Evolutionary conservation across 2,888 invertebrate genomes (phyloP).

Genomic region (Tineola bisselliella): DNA sequence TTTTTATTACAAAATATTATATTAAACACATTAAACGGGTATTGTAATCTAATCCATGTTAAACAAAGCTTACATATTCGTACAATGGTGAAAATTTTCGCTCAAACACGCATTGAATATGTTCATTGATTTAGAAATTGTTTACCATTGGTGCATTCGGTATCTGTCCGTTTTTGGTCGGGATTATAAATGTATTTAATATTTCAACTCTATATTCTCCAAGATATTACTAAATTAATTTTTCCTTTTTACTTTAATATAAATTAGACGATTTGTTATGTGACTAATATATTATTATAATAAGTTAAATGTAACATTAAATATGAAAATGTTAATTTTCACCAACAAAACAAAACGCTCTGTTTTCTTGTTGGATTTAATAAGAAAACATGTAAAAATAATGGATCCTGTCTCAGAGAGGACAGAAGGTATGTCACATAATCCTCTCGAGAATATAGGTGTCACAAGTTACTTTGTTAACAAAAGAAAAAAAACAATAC

Average conservation of each 20-base stretch:
- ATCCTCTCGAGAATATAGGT: constrained; percentile 2
- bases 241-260: too few relatives aligned
- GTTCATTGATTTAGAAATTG: constrained; percentile 12
- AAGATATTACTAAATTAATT: too few relatives aligned
- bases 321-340: constrained; percentile 1
- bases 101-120: neutral
- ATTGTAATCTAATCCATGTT: neutral
- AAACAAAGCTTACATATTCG: neutral
- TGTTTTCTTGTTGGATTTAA: neutral
- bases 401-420: neutral
- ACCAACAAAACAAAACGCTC: neutral
- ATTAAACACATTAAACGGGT: too few relatives aligned
- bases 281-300: too few relatives aligned
- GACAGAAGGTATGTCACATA: constrained; percentile 5
- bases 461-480: constrained; percentile 7
- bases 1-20: too few relatives aligned
- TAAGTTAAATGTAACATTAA: neutral
- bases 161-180: neutral
- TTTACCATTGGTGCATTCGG: neutral
- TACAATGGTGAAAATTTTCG: neutral
- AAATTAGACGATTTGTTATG: too few relatives aligned
- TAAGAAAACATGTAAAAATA: constrained; percentile 4
- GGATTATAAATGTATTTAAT: neutral
- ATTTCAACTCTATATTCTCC: too few relatives aligned
- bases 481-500: neutral